A percentile compares a stretch with the other conserved stretches of the same genome.
These are phyloP conservation scores for Lophura swinhoii DNA, from an alignment of 2,797 vertebrate species.

Conservation along the genomic window DNA sequence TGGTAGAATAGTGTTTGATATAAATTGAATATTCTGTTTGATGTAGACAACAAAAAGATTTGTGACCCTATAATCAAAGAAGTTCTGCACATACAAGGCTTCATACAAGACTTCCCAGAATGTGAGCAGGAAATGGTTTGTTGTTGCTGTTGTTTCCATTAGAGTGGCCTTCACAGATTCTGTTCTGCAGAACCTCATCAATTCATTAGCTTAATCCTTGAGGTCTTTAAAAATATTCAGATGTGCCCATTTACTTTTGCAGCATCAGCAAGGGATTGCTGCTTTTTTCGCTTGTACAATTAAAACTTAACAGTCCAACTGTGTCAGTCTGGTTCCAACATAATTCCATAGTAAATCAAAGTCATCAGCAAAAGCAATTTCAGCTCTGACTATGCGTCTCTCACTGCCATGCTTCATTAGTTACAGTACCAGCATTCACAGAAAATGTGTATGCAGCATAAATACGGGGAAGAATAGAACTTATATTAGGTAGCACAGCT, in stretches of 20 bases:
- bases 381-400: neutral
- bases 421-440: neutral
- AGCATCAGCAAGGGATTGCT: slow-evolving; percentile 7
- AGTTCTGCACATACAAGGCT: slow-evolving; percentile 29
- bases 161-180: neutral
- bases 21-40: slow-evolving; percentile 61
- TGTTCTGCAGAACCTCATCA: slow-evolving; percentile 6
- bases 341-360: slow-evolving; percentile 29
- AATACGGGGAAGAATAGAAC: neutral
- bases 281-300: slow-evolving; percentile 32
- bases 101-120: slow-evolving; percentile 22
- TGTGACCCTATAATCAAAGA: slow-evolving; percentile 30
- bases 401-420: neutral
- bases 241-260: slow-evolving; percentile 21
- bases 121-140: neutral
- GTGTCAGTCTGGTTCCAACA: neutral
- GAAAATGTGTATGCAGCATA: neutral
- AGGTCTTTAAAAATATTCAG: slow-evolving; percentile 52
- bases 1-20: slow-evolving; percentile 9
- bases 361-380: slow-evolving; percentile 11
- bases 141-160: neutral
- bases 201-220: slow-evolving; percentile 11
- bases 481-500: neutral
- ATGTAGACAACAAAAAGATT: slow-evolving; percentile 20
- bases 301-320: neutral